A percentile compares a stretch with the other conserved stretches of the same genome.
Conservation (phyloP, 2,113 vertebrate species). For the Peromyscus californicus region DNA sequence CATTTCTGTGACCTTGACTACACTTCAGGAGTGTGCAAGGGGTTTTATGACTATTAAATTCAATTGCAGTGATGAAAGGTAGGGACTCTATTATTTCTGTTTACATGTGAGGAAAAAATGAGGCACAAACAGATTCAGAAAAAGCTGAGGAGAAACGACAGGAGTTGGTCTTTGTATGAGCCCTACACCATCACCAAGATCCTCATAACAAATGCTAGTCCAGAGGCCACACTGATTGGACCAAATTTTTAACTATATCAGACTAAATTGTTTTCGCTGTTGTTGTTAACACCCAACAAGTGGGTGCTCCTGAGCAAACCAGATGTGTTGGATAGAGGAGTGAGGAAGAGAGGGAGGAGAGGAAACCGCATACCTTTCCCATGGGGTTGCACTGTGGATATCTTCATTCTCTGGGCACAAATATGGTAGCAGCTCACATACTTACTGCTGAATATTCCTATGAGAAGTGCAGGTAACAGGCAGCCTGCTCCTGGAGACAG, state of each 20-base stretch:
- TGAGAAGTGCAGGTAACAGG: background rate
- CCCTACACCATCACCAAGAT: background rate
- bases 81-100: background rate
- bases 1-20: background rate
- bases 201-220: accelerated
- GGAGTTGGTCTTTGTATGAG: background rate
- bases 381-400: accelerated
- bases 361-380: background rate
- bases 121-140: background rate
- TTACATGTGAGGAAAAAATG: background rate
- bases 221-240: background rate
- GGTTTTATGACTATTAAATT: background rate
- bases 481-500: background rate
- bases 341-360: too few relatives aligned
- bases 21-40: background rate
- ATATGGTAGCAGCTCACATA: background rate
- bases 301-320: background rate
- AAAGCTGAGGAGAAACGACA: background rate
- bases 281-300: background rate
- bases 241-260: background rate
- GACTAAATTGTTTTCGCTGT: background rate
- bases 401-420: background rate
- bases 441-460: background rate
- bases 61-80: background rate
- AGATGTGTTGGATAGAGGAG: background rate